Percentiles rank a stretch among this genome's conserved stretches.
Evolutionary conservation across 1,140 invertebrate species (phyloP).

Genomic region (Dysdera silvatica): DNA sequence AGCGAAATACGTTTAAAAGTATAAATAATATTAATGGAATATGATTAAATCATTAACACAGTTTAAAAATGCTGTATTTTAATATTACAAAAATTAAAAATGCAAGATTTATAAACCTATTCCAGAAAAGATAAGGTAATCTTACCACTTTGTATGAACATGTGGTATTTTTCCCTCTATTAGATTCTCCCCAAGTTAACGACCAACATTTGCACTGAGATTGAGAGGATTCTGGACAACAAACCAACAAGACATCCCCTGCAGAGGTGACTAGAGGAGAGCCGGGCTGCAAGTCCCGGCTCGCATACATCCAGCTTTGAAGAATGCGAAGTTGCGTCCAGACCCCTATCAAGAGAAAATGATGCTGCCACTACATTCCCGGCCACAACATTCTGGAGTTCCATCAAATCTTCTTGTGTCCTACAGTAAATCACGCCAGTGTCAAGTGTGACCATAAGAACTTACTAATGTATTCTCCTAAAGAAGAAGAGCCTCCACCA

Average conservation of each 20-base stretch:
- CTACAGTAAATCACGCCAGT: conserved; percentile 4
- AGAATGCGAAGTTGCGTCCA: background rate
- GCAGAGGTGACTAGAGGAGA: conserved; percentile 36
- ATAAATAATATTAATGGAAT: too few species aligned
- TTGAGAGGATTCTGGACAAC: conserved; percentile 86
- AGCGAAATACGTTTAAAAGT: too few species aligned
- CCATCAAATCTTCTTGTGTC: conserved; percentile 10
- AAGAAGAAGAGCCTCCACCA: too few species aligned
- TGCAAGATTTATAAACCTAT: too few species aligned
- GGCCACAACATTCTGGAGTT: background rate
- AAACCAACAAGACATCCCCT: conserved; percentile 80
- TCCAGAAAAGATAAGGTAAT: too few species aligned
- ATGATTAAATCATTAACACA: too few species aligned
- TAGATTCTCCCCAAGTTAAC: conserved; percentile 88
- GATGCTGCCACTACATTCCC: background rate
- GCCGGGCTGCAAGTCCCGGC: conserved; percentile 23
- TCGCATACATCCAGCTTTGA: background rate
- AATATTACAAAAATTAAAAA: too few species aligned
- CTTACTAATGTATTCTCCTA: too few species aligned
- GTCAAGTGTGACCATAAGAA: too few species aligned
- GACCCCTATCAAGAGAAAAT: conserved; percentile 2
- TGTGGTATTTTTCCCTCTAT: too few species aligned
- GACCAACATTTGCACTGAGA: conserved; percentile 73
- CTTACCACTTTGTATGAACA: too few species aligned
- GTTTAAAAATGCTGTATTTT: too few species aligned